Base-by-base conservation (phyloP, 2,888 invertebrate species). In the Trypoxylon attenuatum region DNA sequence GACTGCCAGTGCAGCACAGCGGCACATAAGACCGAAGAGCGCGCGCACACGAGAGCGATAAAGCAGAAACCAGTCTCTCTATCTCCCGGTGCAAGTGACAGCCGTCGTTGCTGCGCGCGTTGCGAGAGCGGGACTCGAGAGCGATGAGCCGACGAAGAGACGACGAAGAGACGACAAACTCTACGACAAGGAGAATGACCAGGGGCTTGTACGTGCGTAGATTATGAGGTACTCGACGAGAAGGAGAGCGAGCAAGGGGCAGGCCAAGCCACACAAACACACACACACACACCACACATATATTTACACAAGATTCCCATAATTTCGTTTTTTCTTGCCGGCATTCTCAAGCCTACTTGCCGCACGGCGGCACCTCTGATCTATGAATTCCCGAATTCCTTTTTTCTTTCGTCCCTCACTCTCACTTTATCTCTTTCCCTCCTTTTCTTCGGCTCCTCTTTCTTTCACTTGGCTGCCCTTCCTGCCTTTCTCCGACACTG, bases 321-420 rank as follows among this genome's bases (percentile, higher is more conserved):
- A 81, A 77, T 78, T 68, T 73, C 64, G 53, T 70, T 74, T 75
- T 74, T 79, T 70, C 57, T 55, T 46, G 16, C 16, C 22, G 23
- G 56, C 57, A 66, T 66, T 72, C 72, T 66, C 66, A 53, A 66
- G 58, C 49, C 70, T 64, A 64, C 68, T 76, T 77, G 71, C 56
- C 58, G 27, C 52, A 43, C 16, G 68, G 68, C 76, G 83, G 79
- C 69, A 52, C 71, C 73, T 83, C 74, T 84, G 84, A 84, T 84
- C 78, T 82, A 79, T 72, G 69, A 81, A 81, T 83, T 81, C 73
- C 77, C 59, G 71, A 60, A 64, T 65, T 60, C 41, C 50, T 60
- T 69, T 56, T 50, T 60, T 58, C 33, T n/a, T n/a, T n/a, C n/a
- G n/a, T 43, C 6, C 8, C 51, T 33, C 33, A 50, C 62, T 33